Evolutionary conservation across 2,113 vertebrate genomes (phyloP).

Genomic region (Psophia crepitans): DNA sequence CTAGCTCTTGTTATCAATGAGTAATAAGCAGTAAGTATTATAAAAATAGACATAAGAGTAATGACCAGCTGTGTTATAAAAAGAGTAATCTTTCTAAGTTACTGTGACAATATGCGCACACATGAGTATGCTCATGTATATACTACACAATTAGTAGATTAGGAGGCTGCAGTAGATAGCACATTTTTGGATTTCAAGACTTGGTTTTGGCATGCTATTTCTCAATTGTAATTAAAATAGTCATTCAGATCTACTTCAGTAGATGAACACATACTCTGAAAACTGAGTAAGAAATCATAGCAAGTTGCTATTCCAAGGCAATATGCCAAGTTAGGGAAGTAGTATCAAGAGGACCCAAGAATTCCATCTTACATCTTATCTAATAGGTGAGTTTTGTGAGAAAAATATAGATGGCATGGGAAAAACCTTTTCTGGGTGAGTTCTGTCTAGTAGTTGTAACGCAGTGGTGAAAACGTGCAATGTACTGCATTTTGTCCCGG

Average conservation of each 20-base stretch:
- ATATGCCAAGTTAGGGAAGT: not conserved
- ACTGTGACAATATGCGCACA: not conserved
- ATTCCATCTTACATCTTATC: not conserved
- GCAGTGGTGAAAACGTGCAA: not conserved
- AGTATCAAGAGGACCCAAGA: not conserved
- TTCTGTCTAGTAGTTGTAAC: not conserved
- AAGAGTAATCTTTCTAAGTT: not conserved
- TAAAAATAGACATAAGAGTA: not conserved
- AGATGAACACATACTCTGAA: not conserved
- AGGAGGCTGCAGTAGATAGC: not conserved
- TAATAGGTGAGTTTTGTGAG: not conserved
- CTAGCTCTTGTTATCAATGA: not conserved
- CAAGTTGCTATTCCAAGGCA: not conserved
- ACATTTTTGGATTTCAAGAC: not conserved
- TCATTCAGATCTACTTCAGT: not conserved
- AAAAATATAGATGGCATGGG: not conserved
- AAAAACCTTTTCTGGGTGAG: not conserved
- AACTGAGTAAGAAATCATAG: not conserved
- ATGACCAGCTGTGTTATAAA: not conserved
- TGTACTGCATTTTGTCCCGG: not conserved
- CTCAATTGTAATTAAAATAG: slow-evolving; percentile 1
- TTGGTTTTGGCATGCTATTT: not conserved
- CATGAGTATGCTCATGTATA: not conserved
- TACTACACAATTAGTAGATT: not conserved
- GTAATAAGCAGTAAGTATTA: not conserved